Evolutionary conservation across 2,797 vertebrate species (phyloP).

Genomic region (Gymnodraco acuticeps): DNA sequence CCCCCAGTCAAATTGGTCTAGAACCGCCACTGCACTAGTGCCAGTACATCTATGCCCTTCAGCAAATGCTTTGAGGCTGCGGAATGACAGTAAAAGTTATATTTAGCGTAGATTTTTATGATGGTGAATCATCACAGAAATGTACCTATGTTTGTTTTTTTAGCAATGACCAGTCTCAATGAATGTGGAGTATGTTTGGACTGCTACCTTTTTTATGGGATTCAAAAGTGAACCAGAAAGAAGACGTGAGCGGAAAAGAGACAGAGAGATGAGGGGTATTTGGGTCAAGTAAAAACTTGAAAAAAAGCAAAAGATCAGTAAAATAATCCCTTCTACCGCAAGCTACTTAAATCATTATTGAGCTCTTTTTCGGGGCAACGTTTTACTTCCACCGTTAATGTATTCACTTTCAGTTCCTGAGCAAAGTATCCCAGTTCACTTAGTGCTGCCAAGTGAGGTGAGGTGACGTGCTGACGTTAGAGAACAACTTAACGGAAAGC

Average conservation of each 20-base stretch:
- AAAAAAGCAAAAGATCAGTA: constrained; percentile 16
- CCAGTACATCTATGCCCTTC: constrained; percentile 40
- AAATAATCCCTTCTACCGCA: constrained; percentile 60
- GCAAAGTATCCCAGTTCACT: constrained; percentile 56
- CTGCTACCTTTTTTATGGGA: constrained; percentile 41
- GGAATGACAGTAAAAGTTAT: constrained; percentile 37
- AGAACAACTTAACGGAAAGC: constrained; percentile 65
- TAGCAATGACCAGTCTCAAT: constrained; percentile 55
- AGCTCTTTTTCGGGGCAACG: constrained; percentile 50
- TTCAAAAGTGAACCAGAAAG: constrained; percentile 42
- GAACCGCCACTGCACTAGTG: constrained; percentile 46
- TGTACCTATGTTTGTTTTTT: constrained; percentile 36
- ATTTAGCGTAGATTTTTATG: constrained; percentile 64
- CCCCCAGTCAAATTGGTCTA: too few species aligned
- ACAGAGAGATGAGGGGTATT: constrained; percentile 41
- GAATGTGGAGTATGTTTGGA: constrained; percentile 50
- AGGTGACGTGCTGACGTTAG: constrained; percentile 58
- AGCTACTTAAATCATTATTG: constrained; percentile 69
- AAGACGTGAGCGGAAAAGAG: constrained; percentile 18
- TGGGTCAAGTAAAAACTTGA: constrained; percentile 62
- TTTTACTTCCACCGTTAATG: constrained; percentile 67
- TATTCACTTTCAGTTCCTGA: constrained; percentile 64
- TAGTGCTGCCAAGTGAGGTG: constrained; percentile 64
- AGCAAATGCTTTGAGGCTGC: constrained; percentile 37
- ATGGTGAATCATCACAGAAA: constrained; percentile 70